phyloP scores from a whole-genome alignment of 2,113 vertebrate genomes.

The Pseudopipra pipra region DNA sequence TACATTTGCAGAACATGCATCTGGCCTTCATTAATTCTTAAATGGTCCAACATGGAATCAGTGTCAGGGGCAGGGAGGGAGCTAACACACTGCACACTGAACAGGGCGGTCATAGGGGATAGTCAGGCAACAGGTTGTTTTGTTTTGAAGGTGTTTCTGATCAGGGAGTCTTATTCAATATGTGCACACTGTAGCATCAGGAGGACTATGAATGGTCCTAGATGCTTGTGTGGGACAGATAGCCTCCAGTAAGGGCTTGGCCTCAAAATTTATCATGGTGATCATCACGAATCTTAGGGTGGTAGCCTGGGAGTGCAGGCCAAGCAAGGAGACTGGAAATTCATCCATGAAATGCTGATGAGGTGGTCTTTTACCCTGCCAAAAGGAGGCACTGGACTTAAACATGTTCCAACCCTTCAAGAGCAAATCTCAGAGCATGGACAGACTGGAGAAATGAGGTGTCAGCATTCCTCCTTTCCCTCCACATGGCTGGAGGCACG shows the following conservation, averaged over 20 bases:
- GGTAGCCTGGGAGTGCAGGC: not conserved
- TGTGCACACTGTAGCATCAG: rapidly evolving
- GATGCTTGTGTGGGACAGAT: rapidly evolving
- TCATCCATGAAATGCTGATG: not conserved
- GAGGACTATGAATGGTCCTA: rapidly evolving
- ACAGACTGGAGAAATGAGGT: not conserved
- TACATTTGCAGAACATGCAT: slow-evolving; percentile 45
- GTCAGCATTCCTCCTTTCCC: not conserved
- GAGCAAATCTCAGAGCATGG: not conserved
- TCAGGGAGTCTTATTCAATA: not conserved
- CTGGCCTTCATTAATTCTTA: slow-evolving; percentile 65
- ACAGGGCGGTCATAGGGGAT: not conserved
- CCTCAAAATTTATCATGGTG: not conserved
- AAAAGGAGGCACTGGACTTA: not conserved
- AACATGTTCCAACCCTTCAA: not conserved
- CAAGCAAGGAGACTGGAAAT: not conserved
- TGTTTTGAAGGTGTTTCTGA: not conserved
- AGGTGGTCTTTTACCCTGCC: not conserved
- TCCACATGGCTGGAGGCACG: not conserved
- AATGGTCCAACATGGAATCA: slow-evolving; percentile 38
- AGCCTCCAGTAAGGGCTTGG: not conserved
- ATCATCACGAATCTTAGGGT: not conserved
- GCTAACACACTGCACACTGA: not conserved
- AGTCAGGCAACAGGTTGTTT: not conserved
- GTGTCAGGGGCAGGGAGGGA: not conserved